A percentile compares a stretch with the other conserved stretches of the same genome.
phyloP scores from a whole-genome alignment of 2,797 vertebrate species.

The Heliangelus exortis region DNA sequence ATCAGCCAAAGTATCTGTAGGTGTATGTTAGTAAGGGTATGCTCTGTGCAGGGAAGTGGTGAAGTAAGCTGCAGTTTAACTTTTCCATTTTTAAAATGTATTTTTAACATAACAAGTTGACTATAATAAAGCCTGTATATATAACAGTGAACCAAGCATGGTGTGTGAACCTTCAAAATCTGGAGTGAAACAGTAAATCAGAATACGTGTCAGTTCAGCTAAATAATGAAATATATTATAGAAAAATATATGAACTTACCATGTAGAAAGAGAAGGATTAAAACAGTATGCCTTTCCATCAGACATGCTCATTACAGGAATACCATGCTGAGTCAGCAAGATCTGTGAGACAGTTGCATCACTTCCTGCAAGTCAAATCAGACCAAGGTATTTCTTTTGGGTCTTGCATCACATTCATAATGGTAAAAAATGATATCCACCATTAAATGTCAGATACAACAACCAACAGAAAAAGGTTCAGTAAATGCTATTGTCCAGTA shows the following conservation, averaged over 20 bases:
- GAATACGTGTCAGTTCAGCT: not conserved
- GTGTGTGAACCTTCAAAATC: not conserved
- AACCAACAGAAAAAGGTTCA: not conserved
- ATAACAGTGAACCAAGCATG: not conserved
- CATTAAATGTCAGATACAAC: not conserved
- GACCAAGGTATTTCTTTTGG: not conserved
- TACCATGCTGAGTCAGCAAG: constrained; percentile 93
- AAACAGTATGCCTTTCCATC: constrained; percentile 97
- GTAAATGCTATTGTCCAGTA: not conserved
- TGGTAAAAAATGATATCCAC: not conserved
- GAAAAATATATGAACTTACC: constrained; percentile 79
- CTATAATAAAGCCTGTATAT: not conserved
- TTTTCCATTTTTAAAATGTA: not conserved
- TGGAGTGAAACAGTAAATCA: not conserved
- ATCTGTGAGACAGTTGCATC: constrained; percentile 91
- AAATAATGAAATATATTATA: not conserved
- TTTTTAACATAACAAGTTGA: not conserved
- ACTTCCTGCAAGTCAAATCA: constrained; percentile 79
- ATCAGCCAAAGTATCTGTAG: not conserved
- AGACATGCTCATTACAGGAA: constrained; percentile 91
- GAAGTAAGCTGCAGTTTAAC: not conserved
- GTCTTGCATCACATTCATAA: not conserved
- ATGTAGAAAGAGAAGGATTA: constrained; percentile 90
- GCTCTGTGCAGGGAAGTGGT: not conserved
- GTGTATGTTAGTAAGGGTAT: not conserved